Base-by-base conservation (phyloP, 2,113 vertebrate genomes). In the Thalassarche chlororhynchos region DNA sequence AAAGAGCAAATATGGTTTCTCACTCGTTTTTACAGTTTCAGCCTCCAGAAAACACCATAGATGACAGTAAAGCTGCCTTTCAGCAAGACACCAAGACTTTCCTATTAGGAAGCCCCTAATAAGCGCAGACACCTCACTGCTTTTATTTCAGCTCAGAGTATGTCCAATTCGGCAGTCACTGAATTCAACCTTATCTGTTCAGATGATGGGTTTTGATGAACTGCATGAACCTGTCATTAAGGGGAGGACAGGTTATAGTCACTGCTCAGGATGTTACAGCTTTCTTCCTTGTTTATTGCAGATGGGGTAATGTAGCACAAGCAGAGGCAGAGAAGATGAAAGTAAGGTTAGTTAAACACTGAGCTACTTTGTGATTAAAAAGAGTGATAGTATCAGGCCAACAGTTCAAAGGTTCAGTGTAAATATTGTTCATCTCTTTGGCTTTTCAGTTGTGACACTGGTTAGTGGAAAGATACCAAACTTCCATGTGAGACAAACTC, bases 101-200 rank as follows among this genome's bases (percentile, higher is more conserved):
- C 29, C 61, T 95, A 20, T 81, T 92, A 82, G 87, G 54, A 93
- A 80, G 18, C 18, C 81, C 62, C 79, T 94, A 93, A 95, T 90
- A 98, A 97, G 92, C 96, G 98, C 94, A 98, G 96, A 97, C 95
- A 95, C 86, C 84, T 98, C 55, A 10, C 96, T 96, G 96, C 97
- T 98, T 94, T 93, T 87, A 89, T 91, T 97, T 96, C 68, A 49
- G 86, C 49, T 89, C 69, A 34, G 31, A 96, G 58, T 83, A 82
- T 26, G 76, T 95, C 77, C 81, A 79, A 87, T 90, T 90, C 58
- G 17, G 40, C 85, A 96, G 71, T 66, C 77, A 83, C 58, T 55
- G 62, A 93, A 97, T 98, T 97, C 93, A 95, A 65, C 96, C 95
- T 95, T 74, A 91, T 95, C 95, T 95, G 61, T 44, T 94, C 78